Conservation (phyloP, 2,888 invertebrate species). For the Eupithecia inturbata region DNA sequence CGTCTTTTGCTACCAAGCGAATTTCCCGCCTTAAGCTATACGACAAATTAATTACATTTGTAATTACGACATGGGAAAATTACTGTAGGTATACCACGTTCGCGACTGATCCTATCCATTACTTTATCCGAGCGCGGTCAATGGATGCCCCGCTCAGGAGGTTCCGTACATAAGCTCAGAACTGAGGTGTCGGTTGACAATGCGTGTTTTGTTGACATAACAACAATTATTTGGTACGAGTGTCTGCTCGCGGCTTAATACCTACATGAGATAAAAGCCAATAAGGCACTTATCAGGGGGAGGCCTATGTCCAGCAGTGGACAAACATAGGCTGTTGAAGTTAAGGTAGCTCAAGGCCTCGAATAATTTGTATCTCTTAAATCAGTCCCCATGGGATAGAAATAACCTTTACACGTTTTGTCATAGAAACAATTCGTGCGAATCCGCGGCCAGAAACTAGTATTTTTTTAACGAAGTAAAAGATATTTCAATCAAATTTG, state of each 20-base stretch:
- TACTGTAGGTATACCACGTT: slow-evolving; percentile 24
- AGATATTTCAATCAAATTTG: too few relatives aligned
- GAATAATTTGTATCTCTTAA: neutral
- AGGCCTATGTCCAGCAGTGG: too few relatives aligned
- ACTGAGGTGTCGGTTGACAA: neutral
- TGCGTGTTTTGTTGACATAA: neutral
- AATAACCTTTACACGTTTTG: neutral
- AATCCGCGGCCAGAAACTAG: too few relatives aligned
- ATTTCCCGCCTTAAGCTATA: slow-evolving; percentile 27
- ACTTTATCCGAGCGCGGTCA: slow-evolving; percentile 11
- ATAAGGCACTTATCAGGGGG: too few relatives aligned
- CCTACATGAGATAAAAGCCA: too few relatives aligned
- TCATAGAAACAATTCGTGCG: too few relatives aligned
- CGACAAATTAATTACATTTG: slow-evolving; percentile 37
- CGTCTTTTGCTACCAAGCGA: slow-evolving; percentile 29
- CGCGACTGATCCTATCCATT: slow-evolving; percentile 31
- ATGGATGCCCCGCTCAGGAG: slow-evolving; percentile 22
- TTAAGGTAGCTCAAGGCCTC: neutral
- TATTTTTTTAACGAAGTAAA: too few relatives aligned
- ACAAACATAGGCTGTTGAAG: too few relatives aligned
- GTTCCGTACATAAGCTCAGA: neutral
- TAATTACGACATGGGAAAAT: slow-evolving; percentile 34
- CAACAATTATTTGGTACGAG: neutral
- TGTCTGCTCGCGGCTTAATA: too few relatives aligned
- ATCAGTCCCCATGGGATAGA: neutral